Evolutionary conservation across 2,113 vertebrate genomes (phyloP), one percentile per base, ranked within the genome.

Genomic region (Cynopterus brachyotis): DNA sequence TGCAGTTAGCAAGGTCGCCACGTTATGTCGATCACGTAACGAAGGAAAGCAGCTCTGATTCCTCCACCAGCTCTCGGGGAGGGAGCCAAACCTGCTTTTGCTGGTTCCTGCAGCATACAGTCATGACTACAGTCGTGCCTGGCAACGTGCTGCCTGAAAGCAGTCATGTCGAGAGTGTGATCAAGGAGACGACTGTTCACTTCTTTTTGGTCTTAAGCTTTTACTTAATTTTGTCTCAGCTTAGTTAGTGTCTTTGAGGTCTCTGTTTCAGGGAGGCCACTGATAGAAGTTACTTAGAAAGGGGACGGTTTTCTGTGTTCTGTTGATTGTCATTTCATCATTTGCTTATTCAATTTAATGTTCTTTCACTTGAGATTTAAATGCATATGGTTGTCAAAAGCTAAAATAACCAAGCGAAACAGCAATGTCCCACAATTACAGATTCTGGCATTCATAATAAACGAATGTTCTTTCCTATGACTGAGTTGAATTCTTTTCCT

Each of bases 361-460:
- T 86, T 50, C 37, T 84, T 90, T 85, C 40, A 37, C 45, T 93
- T 95, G 64, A 66, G 53, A 45, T 80, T 87, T 72, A 89, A 91
- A 64, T n/a, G 64, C 2, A 57, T 5, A 30, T 75, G 11, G 22
- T 81, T 53, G 32, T 92, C 67, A 83, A 75, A 91, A 76, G 55
- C 45, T 89, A 60, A 94, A 70, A 22, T 66, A 79, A 8, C 50
- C 28, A 35, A 57, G 28, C 55, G 37, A 47, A 40, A 75, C 59
- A 55, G 35, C 35, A 28, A 3, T 22, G 53, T 17, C 45, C 37
- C 69, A 22, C 22, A 60, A 75, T 70, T 3, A 35, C 3, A 67
- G 32, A 59, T 28, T 88, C 37, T 1, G 45, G 16, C 28, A 32
- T 80, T 89, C 24, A 1, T 26, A 40, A 42, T n/a, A 26, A 70